Evolutionary conservation across 1,140 invertebrate species (phyloP).

Genomic region (Heliconius eleuchia): DNA sequence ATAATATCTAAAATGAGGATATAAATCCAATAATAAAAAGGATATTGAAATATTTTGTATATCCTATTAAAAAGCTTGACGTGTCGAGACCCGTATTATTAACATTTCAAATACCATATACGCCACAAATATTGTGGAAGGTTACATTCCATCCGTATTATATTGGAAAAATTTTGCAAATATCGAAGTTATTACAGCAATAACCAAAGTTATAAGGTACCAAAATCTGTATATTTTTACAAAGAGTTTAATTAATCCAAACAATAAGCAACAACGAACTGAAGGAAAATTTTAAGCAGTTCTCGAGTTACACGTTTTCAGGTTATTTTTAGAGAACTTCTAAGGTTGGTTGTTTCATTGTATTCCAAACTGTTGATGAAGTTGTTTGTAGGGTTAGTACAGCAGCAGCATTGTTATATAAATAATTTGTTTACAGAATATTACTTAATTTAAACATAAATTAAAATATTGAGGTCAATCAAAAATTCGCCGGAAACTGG

Average conservation of each 20-base stretch:
- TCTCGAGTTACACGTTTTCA: neutral
- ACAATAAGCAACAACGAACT: constrained; percentile 7
- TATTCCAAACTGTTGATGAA: neutral
- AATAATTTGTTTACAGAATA: neutral
- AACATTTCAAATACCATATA: neutral
- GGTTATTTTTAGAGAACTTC: neutral
- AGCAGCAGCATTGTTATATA: neutral
- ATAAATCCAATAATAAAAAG: too few species aligned
- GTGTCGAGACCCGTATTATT: neutral
- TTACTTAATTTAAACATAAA: neutral
- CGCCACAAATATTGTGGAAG: neutral
- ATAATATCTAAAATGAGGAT: too few species aligned
- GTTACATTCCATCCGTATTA: neutral
- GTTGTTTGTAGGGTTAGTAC: neutral
- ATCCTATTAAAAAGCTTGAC: neutral
- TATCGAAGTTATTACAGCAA: neutral
- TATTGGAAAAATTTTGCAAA: neutral
- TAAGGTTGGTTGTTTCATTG: neutral
- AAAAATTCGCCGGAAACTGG: too few species aligned
- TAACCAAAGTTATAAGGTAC: neutral
- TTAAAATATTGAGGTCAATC: too few species aligned
- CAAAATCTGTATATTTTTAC: neutral
- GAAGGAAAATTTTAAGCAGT: neutral
- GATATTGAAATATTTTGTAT: neutral
- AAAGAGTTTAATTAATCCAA: neutral